phyloP scores from a whole-genome alignment of 1,140 invertebrate species.

The Drosophila equinoxialis region DNA sequence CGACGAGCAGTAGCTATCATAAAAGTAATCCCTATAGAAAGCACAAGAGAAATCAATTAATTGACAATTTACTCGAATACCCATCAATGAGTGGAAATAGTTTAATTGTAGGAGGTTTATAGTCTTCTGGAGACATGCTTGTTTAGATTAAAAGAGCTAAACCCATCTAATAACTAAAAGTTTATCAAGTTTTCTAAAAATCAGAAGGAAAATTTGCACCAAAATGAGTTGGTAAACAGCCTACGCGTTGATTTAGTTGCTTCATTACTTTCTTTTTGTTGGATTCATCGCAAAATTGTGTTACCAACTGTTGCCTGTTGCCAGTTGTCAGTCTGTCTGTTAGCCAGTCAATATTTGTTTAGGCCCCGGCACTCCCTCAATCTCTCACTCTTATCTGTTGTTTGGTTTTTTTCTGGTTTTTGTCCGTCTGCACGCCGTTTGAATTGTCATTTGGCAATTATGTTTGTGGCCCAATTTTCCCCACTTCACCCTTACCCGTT shows the following conservation, averaged over 20 bases:
- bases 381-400: background rate
- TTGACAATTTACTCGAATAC: too few relatives aligned
- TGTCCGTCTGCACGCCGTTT: conserved; percentile 38
- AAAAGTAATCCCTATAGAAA: conserved; percentile 75
- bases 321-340: conserved; percentile 18
- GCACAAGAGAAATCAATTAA: too few relatives aligned
- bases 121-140: too few relatives aligned
- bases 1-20: conserved; percentile 86
- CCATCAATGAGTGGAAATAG: too few relatives aligned
- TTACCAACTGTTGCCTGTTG: conserved; percentile 62
- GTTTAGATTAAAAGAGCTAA: too few relatives aligned
- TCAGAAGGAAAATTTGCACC: too few relatives aligned
- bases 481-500: background rate
- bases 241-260: too few relatives aligned
- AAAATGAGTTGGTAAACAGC: too few relatives aligned
- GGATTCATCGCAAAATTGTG: background rate
- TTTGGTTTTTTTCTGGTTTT: background rate
- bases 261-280: too few relatives aligned
- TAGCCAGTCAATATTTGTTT: conserved; percentile 65
- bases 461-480: conserved; percentile 30
- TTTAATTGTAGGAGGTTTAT: too few relatives aligned
- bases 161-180: too few relatives aligned
- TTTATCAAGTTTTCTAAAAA: too few relatives aligned
- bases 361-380: conserved; percentile 27
- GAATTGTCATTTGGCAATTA: conserved; percentile 76